Evolutionary conservation across 2,888 invertebrate genomes (phyloP), one percentile per base, ranked within the genome.

Genomic region (Prenolepis imparis): DNA sequence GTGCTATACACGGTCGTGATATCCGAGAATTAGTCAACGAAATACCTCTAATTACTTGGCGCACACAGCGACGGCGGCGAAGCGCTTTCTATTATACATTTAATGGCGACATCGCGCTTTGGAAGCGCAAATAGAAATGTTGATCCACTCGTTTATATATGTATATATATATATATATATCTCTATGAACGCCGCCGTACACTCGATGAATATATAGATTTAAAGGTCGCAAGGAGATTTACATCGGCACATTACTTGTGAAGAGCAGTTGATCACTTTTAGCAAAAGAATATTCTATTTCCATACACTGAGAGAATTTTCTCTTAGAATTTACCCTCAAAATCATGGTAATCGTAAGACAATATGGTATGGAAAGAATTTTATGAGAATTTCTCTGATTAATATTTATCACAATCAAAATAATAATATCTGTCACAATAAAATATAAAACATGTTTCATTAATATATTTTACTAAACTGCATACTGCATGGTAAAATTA

Each of bases 21-120:
- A 70, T 48, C 44, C 70, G 44, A n/a, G 70, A 80, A 80, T 80
- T 80, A 80, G 78, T 80, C 78, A 61, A 80, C 72, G 78, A 59
- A 61, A 80, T 72, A 59, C 59, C 59, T 36, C 78, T 80, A 72
- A 80, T 80, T 80, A 80, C 36, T 48, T 24, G 78, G 52, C 55
- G 59, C 78, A 44, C 41, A 21, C 57, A 4, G 44, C 44, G 44
- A 5, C 41, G 41, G 52, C 57, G 6, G 28, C 64, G 6, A 44
- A 28, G 59, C 57, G 72, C n/a, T 70, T n/a, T 59, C 70, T 12
- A 61, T 80, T 80, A 61, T 80, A 59, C 36, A 61, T 48, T 72
- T 77, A 77, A 77, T 77, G 61, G 70, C 78, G 41, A 68, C 68
- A 28, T 77, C 41, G 68, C 44, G 11, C 59, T 36, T 78, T 57